Base-by-base conservation (phyloP, 2,888 invertebrate genomes). In the Dichetophora obliterata region DNA sequence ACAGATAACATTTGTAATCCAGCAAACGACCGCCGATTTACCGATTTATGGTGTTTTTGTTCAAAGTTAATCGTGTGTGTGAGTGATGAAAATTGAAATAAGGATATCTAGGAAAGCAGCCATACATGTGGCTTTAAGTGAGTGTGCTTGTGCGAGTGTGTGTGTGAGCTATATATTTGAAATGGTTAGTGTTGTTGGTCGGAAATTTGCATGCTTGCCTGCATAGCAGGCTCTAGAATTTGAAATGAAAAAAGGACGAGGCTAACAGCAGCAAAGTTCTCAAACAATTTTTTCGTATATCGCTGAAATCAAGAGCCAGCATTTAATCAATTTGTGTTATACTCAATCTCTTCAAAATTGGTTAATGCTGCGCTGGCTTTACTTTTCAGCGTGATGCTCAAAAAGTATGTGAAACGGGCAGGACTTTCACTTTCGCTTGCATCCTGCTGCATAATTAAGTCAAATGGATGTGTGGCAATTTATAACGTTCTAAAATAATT, bases 1-100 rank as follows among this genome's bases (percentile, higher is more conserved):
- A 57, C 74, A 65, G 78, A 75, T 78, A 77, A 76, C 72, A 75
- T 77, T 77, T 75, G 69, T 75, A 76, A 77, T 61, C 78, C 72
- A 66, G 72, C 65, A 75, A 78, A 78, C 76, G 72, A 77, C 65
- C 76, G 43, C 43, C 68, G 75, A 76, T 78, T 61, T 37, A 19
- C n/a, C 59, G 54, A 66, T 34, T 54, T 6, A 74, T 77, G 66
- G 54, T 65, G 61, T 68, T 75, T 68, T 70, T 70, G 74, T 78
- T 57, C 76, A 66, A 71, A 75, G 75, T 76, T 78, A 78, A 78
- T 78, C 78, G 78, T 59, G 68, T 54, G 57, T 74, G 50, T 76
- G 72, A 66, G 73, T 61, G 66, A 57, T 68, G 75, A 75, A 75
- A 73, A 73, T 50, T 63, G 27, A 63, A 75, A 75, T 69, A 75